Evolutionary conservation across 2,888 invertebrate species (phyloP).

Genomic region (Campoplex capitator): DNA sequence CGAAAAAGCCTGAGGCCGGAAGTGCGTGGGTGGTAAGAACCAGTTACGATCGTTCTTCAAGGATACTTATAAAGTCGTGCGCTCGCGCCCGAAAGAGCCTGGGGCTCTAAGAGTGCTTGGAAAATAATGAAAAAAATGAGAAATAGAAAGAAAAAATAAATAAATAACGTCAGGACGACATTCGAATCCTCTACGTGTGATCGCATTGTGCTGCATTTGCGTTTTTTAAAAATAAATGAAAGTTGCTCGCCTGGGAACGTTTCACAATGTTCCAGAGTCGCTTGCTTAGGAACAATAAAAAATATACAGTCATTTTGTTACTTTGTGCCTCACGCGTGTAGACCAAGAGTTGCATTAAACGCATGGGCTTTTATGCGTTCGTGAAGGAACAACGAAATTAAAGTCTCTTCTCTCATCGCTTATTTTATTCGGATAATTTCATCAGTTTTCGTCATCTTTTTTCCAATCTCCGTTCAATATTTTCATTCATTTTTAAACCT

Average conservation of each 20-base stretch:
- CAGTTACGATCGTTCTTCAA: constrained; percentile 60
- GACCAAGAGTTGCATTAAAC: neutral
- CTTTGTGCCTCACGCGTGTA: neutral
- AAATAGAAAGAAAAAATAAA: too few relatives aligned
- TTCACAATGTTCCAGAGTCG: constrained; percentile 27
- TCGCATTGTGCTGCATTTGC: neutral
- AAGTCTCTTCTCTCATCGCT: neutral
- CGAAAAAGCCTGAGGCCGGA: constrained; percentile 63
- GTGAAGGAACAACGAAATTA: neutral
- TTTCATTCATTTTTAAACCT: neutral
- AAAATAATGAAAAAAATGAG: constrained; percentile 19
- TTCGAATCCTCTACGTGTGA: constrained; percentile 5
- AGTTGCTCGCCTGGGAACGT: constrained; percentile 35
- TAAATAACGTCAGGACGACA: neutral
- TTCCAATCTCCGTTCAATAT: neutral
- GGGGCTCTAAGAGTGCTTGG: constrained; percentile 21
- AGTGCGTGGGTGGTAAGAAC: constrained; percentile 67
- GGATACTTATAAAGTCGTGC: constrained; percentile 40
- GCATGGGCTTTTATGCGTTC: neutral
- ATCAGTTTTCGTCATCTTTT: neutral
- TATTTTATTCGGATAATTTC: neutral
- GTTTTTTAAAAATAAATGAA: neutral
- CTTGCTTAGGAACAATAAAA: constrained; percentile 33
- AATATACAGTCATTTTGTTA: constrained; percentile 19
- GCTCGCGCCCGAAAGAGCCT: constrained; percentile 2